phyloP scores from a whole-genome alignment of 2,113 vertebrate species.

The Lampris megalopsis region DNA sequence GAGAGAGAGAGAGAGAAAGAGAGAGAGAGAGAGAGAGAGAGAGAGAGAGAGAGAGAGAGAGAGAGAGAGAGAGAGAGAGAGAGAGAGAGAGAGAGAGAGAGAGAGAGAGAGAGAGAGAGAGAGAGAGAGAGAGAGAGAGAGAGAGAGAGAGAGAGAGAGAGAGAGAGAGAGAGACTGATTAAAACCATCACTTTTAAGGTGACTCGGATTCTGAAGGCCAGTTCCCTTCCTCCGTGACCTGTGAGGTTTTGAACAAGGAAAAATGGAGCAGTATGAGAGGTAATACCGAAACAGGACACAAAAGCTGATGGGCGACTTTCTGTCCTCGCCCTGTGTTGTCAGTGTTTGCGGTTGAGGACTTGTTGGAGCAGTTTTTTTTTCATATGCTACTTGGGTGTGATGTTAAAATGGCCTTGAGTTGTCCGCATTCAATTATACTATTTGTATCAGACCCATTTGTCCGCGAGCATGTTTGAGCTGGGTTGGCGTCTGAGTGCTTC shows the following conservation, averaged over 20 bases:
- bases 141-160: slow-evolving; percentile 1
- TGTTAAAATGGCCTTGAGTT: slow-evolving; percentile 24
- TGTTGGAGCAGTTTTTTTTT: slow-evolving; percentile 59
- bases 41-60: not conserved
- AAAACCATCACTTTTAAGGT: slow-evolving; percentile 37
- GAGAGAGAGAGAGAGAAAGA: slow-evolving; percentile 6
- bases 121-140: slow-evolving; percentile 9
- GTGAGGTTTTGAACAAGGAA: not conserved
- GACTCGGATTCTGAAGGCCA: slow-evolving; percentile 1
- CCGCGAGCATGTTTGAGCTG: not conserved
- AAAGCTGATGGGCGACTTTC: not conserved
- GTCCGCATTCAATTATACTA: not conserved
- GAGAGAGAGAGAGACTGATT: not conserved
- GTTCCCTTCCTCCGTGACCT: not conserved
- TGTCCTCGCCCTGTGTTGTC: not conserved
- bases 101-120: not conserved
- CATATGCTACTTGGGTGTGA: slow-evolving; percentile 30
- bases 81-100: not conserved
- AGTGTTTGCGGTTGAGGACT: slow-evolving; percentile 31
- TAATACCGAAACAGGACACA: slow-evolving; percentile 22
- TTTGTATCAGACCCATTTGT: not conserved
- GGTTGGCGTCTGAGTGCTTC: not conserved
- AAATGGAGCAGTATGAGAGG: slow-evolving; percentile 23
- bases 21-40: slow-evolving; percentile 5
- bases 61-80: slow-evolving; percentile 12